Percentiles rank a stretch among this genome's conserved stretches.
These are phyloP conservation scores for Muntiacus reevesi DNA, from an alignment of 2,113 vertebrate species.

Conservation along the genomic window DNA sequence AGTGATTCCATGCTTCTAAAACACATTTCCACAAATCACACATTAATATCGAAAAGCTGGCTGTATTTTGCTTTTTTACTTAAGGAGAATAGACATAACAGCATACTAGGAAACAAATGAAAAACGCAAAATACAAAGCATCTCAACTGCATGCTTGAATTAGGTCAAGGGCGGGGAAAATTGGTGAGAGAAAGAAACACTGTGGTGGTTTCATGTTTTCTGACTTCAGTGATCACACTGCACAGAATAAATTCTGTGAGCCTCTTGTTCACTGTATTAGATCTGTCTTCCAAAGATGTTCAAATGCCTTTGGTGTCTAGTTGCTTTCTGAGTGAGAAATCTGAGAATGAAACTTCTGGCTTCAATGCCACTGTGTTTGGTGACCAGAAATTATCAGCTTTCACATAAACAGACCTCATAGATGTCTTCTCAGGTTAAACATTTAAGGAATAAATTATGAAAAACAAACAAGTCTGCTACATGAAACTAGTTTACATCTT, in stretches of 20 bases:
- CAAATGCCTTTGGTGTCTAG: constrained; percentile 13
- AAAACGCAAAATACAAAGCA: background rate
- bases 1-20: constrained; percentile 55
- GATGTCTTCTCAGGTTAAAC: constrained; percentile 27
- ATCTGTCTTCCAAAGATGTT: background rate
- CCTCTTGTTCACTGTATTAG: background rate
- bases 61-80: constrained; percentile 48
- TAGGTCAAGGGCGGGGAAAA: rapidly evolving
- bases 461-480: constrained; percentile 22
- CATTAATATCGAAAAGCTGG: constrained; percentile 67
- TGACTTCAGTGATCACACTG: background rate
- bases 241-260: background rate
- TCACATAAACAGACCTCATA: background rate
- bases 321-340: background rate
- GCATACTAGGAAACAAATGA: background rate
- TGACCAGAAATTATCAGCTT: background rate
- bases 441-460: background rate
- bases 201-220: background rate
- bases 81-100: constrained; percentile 18
- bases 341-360: background rate
- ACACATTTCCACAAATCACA: constrained; percentile 17
- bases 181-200: background rate
- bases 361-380: rapidly evolving
- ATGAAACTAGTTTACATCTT: background rate
- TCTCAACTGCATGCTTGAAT: rapidly evolving